Base-by-base conservation (phyloP, 2,888 invertebrate species). In the Actias luna region DNA sequence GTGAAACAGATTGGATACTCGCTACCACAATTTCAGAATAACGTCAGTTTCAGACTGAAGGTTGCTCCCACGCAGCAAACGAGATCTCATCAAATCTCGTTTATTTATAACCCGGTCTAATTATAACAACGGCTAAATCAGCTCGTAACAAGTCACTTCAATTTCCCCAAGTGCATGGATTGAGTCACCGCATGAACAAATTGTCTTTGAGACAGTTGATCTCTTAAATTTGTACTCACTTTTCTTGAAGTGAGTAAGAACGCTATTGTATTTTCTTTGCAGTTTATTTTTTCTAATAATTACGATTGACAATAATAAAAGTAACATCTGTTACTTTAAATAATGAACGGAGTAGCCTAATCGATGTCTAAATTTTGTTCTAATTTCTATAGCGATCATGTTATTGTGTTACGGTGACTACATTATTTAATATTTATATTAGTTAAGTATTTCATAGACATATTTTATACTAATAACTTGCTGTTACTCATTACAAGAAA, bases 91-190 rank as follows among this genome's bases (percentile, higher is more conserved):
- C 79, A 81, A 77, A 70, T 67, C 65, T 68, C 55, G 29, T 16
- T 83, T 90, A 90, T 89, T 87, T 84, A 82, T 87, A 88, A 76
- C 73, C 72, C 73, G 74, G 62, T 83, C 85, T 87, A 88, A 85
- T 88, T 88, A 85, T 89, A 89, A 74, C 75, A 70, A 70, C 72
- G 72, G 71, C 77, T 77, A 78, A 80, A 79, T 83, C 77, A 76
- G 73, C 78, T 66, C 80, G 69, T 69, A 77, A 84, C 82, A 79
- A 86, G 85, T 71, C 72, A 73, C 74, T 68, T 69, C 68, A 69
- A 68, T 66, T n/a, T 64, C 69, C 66, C 67, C 70, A 65, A 73
- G 70, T 79, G 75, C 78, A 79, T 74, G 68, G 66, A 70, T 78
- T 84, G 81, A 84, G 73, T 85, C 85, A 82, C 67, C 68, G 66